Conservation (phyloP, 2,888 invertebrate species). For the Acleris literana region DNA sequence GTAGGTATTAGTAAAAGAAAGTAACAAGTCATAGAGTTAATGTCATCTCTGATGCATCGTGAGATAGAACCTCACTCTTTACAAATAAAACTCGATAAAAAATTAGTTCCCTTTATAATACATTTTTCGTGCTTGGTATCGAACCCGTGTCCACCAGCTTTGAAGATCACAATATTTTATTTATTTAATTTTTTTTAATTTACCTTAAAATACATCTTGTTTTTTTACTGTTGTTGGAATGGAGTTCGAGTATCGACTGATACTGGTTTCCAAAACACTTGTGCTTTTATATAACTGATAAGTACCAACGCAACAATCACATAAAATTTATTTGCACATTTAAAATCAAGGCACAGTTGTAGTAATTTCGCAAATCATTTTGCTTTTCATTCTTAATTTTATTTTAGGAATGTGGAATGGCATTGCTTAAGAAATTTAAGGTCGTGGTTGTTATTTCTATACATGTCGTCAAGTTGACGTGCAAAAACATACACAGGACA, state of each 20-base stretch:
- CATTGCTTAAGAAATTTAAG: neutral
- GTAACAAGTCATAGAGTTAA: no score
- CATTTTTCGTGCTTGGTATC: no score
- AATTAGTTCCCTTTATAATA: no score
- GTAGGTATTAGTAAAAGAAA: no score
- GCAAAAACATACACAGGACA: neutral
- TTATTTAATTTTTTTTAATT: neutral
- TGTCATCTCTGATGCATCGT: no score
- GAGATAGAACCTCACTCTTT: no score
- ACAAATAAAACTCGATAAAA: no score
- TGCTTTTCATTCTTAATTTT: neutral
- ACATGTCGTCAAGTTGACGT: neutral
- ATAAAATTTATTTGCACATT: no score
- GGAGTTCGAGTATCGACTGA: neutral
- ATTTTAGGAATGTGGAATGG: neutral
- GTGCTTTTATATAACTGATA: conserved; percentile 1
- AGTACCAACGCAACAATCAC: neutral
- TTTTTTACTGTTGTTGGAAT: neutral
- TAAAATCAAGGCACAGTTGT: neutral
- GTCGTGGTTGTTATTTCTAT: no score
- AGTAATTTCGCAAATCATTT: neutral
- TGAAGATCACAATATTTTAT: no score
- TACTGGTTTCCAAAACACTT: neutral
- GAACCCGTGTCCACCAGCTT: no score
- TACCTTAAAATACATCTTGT: conserved; percentile 12